phyloP scores from a whole-genome alignment of 2,797 vertebrate genomes.

The Sebastes trivittatus region DNA sequence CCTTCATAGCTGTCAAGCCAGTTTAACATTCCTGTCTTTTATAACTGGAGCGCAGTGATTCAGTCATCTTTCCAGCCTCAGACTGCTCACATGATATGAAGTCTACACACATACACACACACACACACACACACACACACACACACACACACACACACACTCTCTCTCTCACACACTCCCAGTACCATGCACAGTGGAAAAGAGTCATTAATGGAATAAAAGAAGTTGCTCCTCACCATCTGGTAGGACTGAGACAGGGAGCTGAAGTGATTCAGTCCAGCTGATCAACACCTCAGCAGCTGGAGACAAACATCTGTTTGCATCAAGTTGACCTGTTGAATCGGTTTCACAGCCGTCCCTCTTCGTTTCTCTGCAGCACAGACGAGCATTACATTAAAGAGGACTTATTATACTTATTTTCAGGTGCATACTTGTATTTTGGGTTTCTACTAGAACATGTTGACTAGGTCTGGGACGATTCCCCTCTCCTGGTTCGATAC shows the following conservation, averaged over 20 bases:
- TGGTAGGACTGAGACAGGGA: not conserved
- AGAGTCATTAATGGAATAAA: conserved; percentile 17
- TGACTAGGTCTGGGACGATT: no score
- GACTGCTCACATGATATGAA: conserved; percentile 11
- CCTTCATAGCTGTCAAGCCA: not conserved
- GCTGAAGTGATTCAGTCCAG: not conserved
- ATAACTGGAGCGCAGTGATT: not conserved
- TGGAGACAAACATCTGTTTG: not conserved
- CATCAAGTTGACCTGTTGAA: not conserved
- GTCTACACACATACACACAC: not conserved
- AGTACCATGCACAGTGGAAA: conserved; percentile 22
- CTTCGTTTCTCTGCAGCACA: not conserved
- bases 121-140: not conserved
- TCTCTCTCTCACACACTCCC: not conserved
- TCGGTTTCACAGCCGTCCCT: not conserved
- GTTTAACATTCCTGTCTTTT: not conserved
- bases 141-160: not conserved
- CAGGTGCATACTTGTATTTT: no score
- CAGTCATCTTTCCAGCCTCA: conserved; percentile 1
- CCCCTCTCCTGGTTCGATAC: no score
- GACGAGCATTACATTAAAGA: not conserved
- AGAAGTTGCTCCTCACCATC: not conserved
- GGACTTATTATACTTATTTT: no score
- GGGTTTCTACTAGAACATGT: no score
- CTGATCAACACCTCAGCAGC: not conserved